Conservation (phyloP, 1,140 invertebrate species). For the Pseudomyrmex sp. region DNA sequence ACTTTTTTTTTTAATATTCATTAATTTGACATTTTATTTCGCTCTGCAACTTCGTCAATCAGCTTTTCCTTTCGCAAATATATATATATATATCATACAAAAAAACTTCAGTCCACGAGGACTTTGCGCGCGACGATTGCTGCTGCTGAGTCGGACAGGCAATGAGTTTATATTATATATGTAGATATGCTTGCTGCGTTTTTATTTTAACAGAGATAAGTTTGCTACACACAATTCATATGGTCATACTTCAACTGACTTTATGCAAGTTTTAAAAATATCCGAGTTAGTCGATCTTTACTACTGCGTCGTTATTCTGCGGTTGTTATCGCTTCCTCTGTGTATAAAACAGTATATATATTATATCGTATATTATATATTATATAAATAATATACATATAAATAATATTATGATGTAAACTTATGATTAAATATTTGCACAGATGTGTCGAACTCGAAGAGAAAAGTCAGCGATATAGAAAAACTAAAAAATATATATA, state of each 20-base stretch:
- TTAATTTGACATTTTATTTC: not conserved
- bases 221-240: not conserved
- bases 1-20: not conserved
- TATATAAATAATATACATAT: no score
- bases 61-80: not conserved
- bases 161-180: constrained; percentile 8
- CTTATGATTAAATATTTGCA: constrained; percentile 19
- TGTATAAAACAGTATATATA: no score
- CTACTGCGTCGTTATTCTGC: constrained; percentile 15
- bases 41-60: not conserved
- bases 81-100: constrained; percentile 6
- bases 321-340: constrained; percentile 1
- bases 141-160: constrained; percentile 34
- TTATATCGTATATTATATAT: no score
- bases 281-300: constrained; percentile 14
- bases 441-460: not conserved
- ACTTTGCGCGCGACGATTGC: constrained; percentile 7
- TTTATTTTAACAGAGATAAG: constrained; percentile 45
- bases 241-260: constrained; percentile 21
- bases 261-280: constrained; percentile 1
- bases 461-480: not conserved
- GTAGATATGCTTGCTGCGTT: constrained; percentile 1
- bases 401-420: not conserved
- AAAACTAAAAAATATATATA: no score
- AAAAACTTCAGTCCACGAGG: constrained; percentile 22